Conservation (phyloP, 2,888 invertebrate genomes). For the Himalopsyche kuldschensis region DNA sequence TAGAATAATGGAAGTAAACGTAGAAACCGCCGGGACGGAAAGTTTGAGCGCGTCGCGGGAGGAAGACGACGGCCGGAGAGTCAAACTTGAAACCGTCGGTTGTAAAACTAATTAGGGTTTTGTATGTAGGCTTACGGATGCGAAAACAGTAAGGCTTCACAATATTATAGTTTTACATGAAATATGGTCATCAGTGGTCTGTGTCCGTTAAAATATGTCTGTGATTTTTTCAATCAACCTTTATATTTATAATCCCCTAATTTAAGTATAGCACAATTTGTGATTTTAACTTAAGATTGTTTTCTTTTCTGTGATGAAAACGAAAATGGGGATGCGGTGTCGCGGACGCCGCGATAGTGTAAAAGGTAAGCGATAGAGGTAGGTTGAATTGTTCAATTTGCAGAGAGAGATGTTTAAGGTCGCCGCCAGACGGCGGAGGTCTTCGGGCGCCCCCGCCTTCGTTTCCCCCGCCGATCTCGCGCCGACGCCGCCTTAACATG, state of each 20-base stretch:
- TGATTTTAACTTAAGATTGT: slow-evolving; percentile 56
- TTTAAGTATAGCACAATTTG: slow-evolving; percentile 63
- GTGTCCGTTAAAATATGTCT: slow-evolving; percentile 62
- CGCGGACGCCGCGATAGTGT: slow-evolving; percentile 8
- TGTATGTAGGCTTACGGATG: slow-evolving; percentile 40
- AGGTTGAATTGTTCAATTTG: slow-evolving; percentile 1
- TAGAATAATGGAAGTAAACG: slow-evolving; percentile 14
- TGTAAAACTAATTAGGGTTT: slow-evolving; percentile 54
- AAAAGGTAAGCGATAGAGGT: background rate
- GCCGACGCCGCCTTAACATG: background rate
- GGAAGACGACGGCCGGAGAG: slow-evolving; percentile 13
- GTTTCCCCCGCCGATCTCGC: background rate
- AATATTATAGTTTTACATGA: slow-evolving; percentile 53
- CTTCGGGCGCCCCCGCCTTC: background rate
- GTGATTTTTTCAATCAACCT: slow-evolving; percentile 65
- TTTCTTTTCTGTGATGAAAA: slow-evolving; percentile 24
- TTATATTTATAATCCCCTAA: slow-evolving; percentile 56
- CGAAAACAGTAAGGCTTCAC: slow-evolving; percentile 39
- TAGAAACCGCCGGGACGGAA: slow-evolving; percentile 23
- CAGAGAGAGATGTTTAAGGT: background rate
- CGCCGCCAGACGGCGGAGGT: background rate
- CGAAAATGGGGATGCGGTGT: background rate
- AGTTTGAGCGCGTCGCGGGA: slow-evolving; percentile 20
- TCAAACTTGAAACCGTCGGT: slow-evolving; percentile 46
- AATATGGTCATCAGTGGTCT: slow-evolving; percentile 58